phyloP scores from a whole-genome alignment of 2,797 vertebrate species.

The Notolepis coatsorum region DNA sequence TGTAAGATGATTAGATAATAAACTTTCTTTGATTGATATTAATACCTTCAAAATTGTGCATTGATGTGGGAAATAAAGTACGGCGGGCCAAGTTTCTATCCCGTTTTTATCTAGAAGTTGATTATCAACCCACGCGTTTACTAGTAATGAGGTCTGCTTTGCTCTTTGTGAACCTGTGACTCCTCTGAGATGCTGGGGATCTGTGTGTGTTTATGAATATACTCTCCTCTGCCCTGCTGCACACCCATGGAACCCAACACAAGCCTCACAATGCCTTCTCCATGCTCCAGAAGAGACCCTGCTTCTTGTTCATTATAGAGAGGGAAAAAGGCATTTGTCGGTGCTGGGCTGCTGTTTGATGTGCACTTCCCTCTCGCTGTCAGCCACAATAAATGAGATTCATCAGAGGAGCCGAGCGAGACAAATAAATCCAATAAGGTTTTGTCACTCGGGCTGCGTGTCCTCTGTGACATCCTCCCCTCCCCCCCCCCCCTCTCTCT shows the following conservation, averaged over 20 bases:
- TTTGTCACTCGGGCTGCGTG: slow-evolving; percentile 75
- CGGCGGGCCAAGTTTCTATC: not conserved
- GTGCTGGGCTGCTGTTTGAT: slow-evolving; percentile 58
- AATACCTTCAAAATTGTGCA: slow-evolving; percentile 1
- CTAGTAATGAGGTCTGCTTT: not conserved
- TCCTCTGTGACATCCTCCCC: slow-evolving; percentile 60
- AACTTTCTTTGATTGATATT: slow-evolving; percentile 22
- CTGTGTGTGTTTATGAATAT: slow-evolving; percentile 19
- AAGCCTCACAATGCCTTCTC: too few species aligned
- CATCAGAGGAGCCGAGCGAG: slow-evolving; percentile 72
- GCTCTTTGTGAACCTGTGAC: slow-evolving; percentile 5
- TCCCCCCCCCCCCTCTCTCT: not conserved
- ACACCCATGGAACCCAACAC: too few species aligned
- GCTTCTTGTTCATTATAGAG: slow-evolving; percentile 63
- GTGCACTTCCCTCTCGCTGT: slow-evolving; percentile 64
- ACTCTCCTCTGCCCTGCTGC: too few species aligned
- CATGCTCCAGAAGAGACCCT: slow-evolving; percentile 53
- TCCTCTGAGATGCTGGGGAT: slow-evolving; percentile 12
- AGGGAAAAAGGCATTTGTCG: slow-evolving; percentile 67
- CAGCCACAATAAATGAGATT: slow-evolving; percentile 78
- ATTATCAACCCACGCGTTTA: not conserved
- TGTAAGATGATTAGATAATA: not conserved
- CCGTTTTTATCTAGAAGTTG: not conserved
- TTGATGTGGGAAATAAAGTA: not conserved
- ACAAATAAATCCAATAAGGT: slow-evolving; percentile 83